Conservation (phyloP, 2,888 invertebrate species). For the Alitta virens region DNA sequence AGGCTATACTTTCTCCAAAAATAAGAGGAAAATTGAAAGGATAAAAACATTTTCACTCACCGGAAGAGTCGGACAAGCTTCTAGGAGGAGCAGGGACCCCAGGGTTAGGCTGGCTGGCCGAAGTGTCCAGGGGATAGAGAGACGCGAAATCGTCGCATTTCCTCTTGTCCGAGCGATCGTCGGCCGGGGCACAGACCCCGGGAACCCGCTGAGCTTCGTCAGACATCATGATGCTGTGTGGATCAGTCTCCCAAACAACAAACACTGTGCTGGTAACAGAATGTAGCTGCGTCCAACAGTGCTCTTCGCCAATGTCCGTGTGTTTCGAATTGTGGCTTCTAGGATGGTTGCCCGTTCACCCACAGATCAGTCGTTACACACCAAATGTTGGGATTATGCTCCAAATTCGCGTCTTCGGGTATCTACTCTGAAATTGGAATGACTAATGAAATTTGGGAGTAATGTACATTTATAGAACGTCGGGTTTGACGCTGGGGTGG, state of each 20-base stretch:
- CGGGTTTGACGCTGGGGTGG: constrained; percentile 7
- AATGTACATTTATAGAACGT: constrained; percentile 17
- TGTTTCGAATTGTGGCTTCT: too few relatives aligned
- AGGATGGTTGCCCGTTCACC: too few relatives aligned
- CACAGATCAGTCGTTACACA: too few relatives aligned
- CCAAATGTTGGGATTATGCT: constrained; percentile 6
- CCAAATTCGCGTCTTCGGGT: constrained; percentile 18
- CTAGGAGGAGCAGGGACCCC: constrained; percentile 10
- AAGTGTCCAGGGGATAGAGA: constrained; percentile 69
- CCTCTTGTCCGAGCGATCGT: constrained; percentile 50
- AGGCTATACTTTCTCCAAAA: too few relatives aligned
- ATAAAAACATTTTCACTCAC: background rate
- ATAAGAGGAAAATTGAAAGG: background rate
- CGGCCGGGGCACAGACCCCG: constrained; percentile 20
- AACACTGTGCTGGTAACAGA: too few relatives aligned
- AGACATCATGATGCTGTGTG: constrained; percentile 2
- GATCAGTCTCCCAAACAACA: too few relatives aligned
- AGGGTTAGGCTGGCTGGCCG: background rate
- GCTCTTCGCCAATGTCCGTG: too few relatives aligned
- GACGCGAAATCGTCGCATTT: constrained; percentile 82
- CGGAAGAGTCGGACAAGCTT: constrained; percentile 11
- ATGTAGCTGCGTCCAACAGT: too few relatives aligned
- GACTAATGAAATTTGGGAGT: constrained; percentile 19
- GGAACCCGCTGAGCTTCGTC: constrained; percentile 5
- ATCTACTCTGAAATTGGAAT: constrained; percentile 20